Evolutionary conservation across 1,140 invertebrate species (phyloP).

Genomic region (Meloidogyne hapla): DNA sequence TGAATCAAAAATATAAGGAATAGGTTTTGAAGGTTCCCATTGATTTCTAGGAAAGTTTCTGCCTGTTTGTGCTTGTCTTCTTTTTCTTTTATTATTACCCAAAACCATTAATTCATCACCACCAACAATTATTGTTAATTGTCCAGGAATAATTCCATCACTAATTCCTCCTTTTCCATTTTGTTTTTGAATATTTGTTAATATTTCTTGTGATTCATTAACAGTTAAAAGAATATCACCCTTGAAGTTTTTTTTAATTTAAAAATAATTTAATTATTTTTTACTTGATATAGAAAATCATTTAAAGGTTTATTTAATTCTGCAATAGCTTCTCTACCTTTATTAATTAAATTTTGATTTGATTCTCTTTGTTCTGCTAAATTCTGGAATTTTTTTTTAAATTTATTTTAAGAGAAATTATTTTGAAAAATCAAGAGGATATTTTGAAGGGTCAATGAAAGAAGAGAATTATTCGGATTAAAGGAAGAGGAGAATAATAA

Average conservation of each 20-base stretch:
- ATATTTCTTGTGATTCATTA: slow-evolving; percentile 17
- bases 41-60: slow-evolving; percentile 35
- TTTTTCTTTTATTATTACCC: background rate
- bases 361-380: background rate
- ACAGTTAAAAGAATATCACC: slow-evolving; percentile 17
- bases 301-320: slow-evolving; percentile 11
- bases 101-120: slow-evolving; percentile 17
- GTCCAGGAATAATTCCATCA: background rate
- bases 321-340: background rate
- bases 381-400: background rate
- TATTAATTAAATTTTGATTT: background rate
- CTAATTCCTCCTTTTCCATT: background rate
- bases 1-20: slow-evolving; percentile 32
- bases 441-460: too few relatives aligned
- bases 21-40: slow-evolving; percentile 24
- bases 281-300: slow-evolving; percentile 21
- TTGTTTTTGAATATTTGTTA: slow-evolving; percentile 2
- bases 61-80: slow-evolving; percentile 41
- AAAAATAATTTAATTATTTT: background rate
- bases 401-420: too few relatives aligned
- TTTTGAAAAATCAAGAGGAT: too few relatives aligned
- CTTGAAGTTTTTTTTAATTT: background rate
- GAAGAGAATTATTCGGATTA: too few relatives aligned
- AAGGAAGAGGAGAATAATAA: too few relatives aligned
- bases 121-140: background rate